A percentile compares a stretch with the other conserved stretches of the same genome.
Evolutionary conservation across 30 jellyfish, hydroid and myxozoan species (phyloP).

Genomic region (Mastigias papua): DNA sequence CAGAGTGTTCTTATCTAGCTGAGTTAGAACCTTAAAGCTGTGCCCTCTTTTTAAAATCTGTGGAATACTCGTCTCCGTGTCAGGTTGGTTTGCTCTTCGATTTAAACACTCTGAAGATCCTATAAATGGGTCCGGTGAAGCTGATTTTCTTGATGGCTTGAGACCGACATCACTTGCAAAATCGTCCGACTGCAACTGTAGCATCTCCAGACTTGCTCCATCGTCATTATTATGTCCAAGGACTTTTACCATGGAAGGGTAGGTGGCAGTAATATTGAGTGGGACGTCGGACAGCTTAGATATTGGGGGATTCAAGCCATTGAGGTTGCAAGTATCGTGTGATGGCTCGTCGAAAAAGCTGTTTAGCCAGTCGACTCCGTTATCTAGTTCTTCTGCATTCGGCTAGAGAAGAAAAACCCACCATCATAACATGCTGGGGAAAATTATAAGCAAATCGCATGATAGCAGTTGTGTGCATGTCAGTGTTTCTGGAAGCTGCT

Average conservation of each 20-base stretch:
- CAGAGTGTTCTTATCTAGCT: conserved; percentile 43
- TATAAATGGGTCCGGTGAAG: conserved; percentile 72
- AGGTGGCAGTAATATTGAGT: conserved; percentile 34
- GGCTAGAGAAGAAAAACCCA: conserved; percentile 60
- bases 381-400: conserved; percentile 87
- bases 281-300: conserved; percentile 73
- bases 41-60: conserved; percentile 47
- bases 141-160: conserved; percentile 46
- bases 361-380: conserved; percentile 95
- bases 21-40: conserved; percentile 49
- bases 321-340: conserved; percentile 82
- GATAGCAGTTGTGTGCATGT: too few species aligned
- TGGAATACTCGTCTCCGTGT: conserved; percentile 9
- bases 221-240: conserved; percentile 13
- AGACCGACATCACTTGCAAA: conserved; percentile 43
- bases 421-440: not conserved
- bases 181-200: conserved; percentile 46
- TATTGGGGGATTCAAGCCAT: conserved; percentile 89
- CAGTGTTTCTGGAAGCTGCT: too few species aligned
- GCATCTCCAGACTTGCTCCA: conserved; percentile 37
- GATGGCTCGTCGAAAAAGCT: conserved; percentile 96
- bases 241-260: conserved; percentile 57
- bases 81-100: conserved; percentile 2
- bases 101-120: conserved; percentile 38
- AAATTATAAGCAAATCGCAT: not conserved